Conservation (phyloP, 2,113 vertebrate genomes). For the Urocolius indicus region DNA sequence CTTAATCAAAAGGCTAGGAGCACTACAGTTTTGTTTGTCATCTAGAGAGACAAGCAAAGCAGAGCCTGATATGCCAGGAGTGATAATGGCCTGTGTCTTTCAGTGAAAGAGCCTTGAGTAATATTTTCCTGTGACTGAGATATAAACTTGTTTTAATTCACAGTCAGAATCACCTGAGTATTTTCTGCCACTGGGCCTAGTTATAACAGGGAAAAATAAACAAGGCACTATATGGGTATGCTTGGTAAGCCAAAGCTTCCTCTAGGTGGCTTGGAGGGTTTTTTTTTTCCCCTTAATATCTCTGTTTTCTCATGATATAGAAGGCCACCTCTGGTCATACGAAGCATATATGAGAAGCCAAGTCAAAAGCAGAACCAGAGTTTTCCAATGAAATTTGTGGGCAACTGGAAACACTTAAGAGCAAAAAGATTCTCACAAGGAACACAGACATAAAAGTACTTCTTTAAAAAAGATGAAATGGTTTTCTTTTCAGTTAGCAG, state of each 20-base stretch:
- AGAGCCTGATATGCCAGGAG: not conserved
- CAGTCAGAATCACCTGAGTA: not conserved
- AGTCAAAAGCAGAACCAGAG: not conserved
- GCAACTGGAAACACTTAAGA: not conserved
- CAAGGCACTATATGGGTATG: not conserved
- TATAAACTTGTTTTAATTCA: not conserved
- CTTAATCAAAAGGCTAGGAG: not conserved
- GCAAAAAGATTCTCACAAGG: not conserved
- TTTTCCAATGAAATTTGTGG: not conserved
- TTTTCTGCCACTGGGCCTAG: not conserved
- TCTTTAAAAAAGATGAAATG: not conserved
- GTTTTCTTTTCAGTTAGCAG: not conserved
- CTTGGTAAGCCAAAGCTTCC: not conserved
- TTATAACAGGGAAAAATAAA: not conserved
- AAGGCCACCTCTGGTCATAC: not conserved
- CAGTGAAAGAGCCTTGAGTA: not conserved
- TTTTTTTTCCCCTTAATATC: fast-evolving
- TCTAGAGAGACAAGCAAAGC: not conserved
- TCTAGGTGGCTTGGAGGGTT: not conserved
- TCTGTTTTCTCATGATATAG: not conserved
- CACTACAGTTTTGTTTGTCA: not conserved
- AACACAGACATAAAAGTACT: not conserved
- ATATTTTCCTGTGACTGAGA: not conserved
- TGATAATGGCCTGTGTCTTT: not conserved
- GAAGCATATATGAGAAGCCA: not conserved